phyloP scores from a whole-genome alignment of 1,140 invertebrate genomes.

The Drosophila obscura region DNA sequence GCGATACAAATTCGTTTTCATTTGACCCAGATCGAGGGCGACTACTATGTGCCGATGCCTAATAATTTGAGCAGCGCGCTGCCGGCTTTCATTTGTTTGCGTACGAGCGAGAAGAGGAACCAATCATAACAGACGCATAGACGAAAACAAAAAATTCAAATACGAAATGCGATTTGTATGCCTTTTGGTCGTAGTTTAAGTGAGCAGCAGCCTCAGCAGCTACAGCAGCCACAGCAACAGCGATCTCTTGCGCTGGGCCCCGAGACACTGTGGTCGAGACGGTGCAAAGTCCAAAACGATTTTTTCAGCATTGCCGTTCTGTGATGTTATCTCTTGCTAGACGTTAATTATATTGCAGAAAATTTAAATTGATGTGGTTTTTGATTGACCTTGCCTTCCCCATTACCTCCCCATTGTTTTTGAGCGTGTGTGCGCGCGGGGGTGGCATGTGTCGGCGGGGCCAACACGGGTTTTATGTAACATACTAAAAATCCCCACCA shows the following conservation, averaged over 20 bases:
- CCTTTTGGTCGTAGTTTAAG: slow-evolving; percentile 5
- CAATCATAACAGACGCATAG: slow-evolving; percentile 18
- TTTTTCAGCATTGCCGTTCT: slow-evolving; percentile 13
- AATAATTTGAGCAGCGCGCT: slow-evolving; percentile 49
- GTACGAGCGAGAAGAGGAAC: slow-evolving; percentile 24
- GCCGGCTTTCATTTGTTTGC: slow-evolving; percentile 73
- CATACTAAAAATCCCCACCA: neutral
- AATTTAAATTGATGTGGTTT: slow-evolving; percentile 53
- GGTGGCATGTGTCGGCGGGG: slow-evolving; percentile 4
- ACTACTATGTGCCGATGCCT: slow-evolving; percentile 63
- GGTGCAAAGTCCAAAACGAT: slow-evolving; percentile 54
- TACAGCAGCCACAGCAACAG: neutral
- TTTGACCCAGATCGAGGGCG: slow-evolving; percentile 61
- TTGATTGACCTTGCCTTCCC: slow-evolving; percentile 24
- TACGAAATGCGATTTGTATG: slow-evolving; percentile 34
- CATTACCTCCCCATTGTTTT: neutral
- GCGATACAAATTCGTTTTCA: slow-evolving; percentile 59
- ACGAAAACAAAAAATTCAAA: slow-evolving; percentile 34
- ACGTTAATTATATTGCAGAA: slow-evolving; percentile 49
- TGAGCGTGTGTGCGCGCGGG: slow-evolving; percentile 8
- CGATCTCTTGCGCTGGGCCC: slow-evolving; percentile 36
- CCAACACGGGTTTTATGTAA: slow-evolving; percentile 40
- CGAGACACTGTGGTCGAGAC: slow-evolving; percentile 4
- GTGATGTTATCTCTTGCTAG: slow-evolving; percentile 12
- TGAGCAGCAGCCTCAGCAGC: neutral